Percentiles rank a stretch among this genome's conserved stretches.
Evolutionary conservation across 2,888 invertebrate species (phyloP).

Genomic region (Drosophila kanekoi): DNA sequence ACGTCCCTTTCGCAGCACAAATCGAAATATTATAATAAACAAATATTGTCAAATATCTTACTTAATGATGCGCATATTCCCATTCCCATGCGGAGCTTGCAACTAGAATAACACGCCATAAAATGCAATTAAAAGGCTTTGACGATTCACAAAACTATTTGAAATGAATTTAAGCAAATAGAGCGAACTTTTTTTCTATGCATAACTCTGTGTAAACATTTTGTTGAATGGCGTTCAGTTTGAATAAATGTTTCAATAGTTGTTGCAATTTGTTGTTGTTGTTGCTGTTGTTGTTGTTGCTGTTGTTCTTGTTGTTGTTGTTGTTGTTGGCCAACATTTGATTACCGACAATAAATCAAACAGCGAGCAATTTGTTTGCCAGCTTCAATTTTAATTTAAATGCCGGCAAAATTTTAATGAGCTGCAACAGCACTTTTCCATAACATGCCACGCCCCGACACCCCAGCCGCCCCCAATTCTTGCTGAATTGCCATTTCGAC

Average conservation of each 20-base stretch:
- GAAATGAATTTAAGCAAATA: background rate
- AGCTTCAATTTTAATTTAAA: conserved; percentile 45
- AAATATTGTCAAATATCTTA: background rate
- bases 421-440: conserved; percentile 36
- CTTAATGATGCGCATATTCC: background rate
- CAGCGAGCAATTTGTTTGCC: conserved; percentile 14
- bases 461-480: background rate
- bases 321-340: conserved; percentile 37
- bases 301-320: conserved; percentile 11
- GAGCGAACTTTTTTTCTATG: background rate
- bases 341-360: conserved; percentile 51
- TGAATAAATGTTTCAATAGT: conserved; percentile 10
- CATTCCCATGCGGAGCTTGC: background rate
- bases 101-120: background rate
- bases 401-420: conserved; percentile 53
- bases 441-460: background rate
- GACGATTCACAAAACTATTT: background rate
- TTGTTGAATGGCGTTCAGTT: conserved; percentile 3
- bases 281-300: conserved; percentile 7
- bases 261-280: conserved; percentile 12
- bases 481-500: conserved; percentile 35
- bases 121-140: background rate
- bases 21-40: too few relatives aligned
- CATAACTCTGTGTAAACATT: conserved; percentile 29
- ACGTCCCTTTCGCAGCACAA: too few relatives aligned